Conservation (phyloP, 2,797 vertebrate genomes). For the Tolypeutes matacus region DNA sequence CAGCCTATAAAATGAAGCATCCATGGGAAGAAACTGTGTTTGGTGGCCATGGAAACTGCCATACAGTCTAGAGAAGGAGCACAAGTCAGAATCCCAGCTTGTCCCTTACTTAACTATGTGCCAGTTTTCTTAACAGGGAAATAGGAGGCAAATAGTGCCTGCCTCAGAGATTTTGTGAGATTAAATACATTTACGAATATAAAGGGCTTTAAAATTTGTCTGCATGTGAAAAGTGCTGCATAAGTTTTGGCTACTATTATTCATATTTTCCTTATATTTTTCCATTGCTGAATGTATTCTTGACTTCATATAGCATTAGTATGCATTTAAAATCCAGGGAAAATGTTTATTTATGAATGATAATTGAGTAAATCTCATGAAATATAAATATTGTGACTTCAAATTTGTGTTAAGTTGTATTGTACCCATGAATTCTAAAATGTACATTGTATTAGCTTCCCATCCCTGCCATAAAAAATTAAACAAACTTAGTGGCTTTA, state of each 20-base stretch:
- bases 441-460: neutral
- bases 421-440: neutral
- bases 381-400: slow-evolving; percentile 53
- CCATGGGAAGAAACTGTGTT: neutral
- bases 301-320: too few relatives aligned
- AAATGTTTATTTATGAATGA: neutral
- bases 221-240: neutral
- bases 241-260: neutral
- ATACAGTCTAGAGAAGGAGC: neutral
- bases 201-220: neutral
- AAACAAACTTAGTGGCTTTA: neutral
- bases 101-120: neutral
- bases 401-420: slow-evolving; percentile 4
- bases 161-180: neutral
- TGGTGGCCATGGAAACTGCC: neutral
- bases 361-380: slow-evolving; percentile 32
- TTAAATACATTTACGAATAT: neutral
- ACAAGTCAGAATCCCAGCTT: neutral
- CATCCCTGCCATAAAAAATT: neutral
- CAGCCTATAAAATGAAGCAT: neutral
- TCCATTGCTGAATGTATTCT: neutral
- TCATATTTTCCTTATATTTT: neutral
- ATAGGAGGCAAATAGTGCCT: neutral
- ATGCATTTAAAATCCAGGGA: too few relatives aligned
- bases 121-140: neutral